Evolutionary conservation across 1,140 invertebrate species (phyloP).

Genomic region (Bombus superbus): DNA sequence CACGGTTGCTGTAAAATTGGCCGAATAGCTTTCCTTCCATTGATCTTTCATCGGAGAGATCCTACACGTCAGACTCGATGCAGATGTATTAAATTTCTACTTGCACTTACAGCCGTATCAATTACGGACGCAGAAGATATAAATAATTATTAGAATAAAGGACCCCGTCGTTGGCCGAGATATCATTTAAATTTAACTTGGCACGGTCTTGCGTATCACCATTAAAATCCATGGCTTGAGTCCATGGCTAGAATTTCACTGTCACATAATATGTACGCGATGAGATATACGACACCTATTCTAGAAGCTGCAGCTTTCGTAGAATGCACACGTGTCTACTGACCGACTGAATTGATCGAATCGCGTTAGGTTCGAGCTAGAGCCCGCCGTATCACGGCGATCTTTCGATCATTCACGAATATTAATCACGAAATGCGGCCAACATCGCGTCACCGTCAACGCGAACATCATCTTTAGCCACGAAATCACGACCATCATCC

Average conservation of each 20-base stretch:
- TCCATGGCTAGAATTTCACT: constrained; percentile 77
- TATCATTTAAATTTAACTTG: constrained; percentile 65
- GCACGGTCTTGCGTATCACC: constrained; percentile 74
- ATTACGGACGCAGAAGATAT: not conserved
- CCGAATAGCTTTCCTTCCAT: too few relatives aligned
- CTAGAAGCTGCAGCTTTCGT: constrained; percentile 75
- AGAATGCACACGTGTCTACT: constrained; percentile 73
- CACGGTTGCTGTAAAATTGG: not conserved
- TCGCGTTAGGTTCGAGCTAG: constrained; percentile 36
- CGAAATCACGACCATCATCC: constrained; percentile 16
- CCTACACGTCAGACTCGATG: too few relatives aligned
- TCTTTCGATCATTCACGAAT: not conserved
- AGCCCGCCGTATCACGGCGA: not conserved
- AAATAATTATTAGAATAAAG: constrained; percentile 21
- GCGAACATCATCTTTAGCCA: not conserved
- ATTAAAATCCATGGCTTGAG: constrained; percentile 81
- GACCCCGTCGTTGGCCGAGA: constrained; percentile 63
- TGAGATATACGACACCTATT: constrained; percentile 60
- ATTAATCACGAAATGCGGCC: not conserved
- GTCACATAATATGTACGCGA: constrained; percentile 63
- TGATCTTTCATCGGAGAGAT: not conserved
- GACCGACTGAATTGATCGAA: constrained; percentile 41
- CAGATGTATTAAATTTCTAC: too few relatives aligned
- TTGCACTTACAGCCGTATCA: not conserved
- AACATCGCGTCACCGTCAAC: not conserved